Conservation (phyloP, 37 sponge, comb jelly and placozoan genomes). For the Oscarella lobularis region DNA sequence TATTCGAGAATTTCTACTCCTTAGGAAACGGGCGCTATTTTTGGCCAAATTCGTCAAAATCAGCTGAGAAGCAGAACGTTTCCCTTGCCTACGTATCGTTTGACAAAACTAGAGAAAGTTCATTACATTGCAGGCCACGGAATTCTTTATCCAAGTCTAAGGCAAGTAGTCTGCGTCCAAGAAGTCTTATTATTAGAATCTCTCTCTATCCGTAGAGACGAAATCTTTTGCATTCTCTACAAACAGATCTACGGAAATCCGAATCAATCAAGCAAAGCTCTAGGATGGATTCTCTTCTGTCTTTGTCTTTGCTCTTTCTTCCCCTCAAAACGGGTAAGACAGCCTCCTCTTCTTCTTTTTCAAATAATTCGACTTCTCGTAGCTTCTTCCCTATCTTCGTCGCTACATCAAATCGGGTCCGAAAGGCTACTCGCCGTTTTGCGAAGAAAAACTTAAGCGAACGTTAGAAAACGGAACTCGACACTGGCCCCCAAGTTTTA, state of each 20-base stretch:
- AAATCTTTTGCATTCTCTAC: neutral
- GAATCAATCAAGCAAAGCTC: neutral
- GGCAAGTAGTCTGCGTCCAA: neutral
- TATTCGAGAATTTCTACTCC: too few species aligned
- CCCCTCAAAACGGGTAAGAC: neutral
- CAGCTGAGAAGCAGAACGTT: neutral
- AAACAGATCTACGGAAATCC: neutral
- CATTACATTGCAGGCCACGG: neutral
- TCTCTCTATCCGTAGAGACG: slow-evolving; percentile 4
- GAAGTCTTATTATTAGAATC: neutral
- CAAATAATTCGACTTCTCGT: neutral
- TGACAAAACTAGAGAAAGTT: slow-evolving; percentile 1
- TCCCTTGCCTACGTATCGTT: neutral
- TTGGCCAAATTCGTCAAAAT: neutral
- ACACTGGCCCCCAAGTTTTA: neutral
- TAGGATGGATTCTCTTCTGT: slow-evolving; percentile 4
- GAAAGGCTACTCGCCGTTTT: neutral
- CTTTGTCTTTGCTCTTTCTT: neutral
- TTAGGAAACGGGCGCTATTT: neutral
- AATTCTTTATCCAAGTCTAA: slow-evolving; percentile 1
- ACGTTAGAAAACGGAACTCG: neutral
- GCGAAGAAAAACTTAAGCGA: neutral
- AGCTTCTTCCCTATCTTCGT: neutral
- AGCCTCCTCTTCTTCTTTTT: neutral
- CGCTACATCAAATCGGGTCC: neutral